Evolutionary conservation across 2,113 vertebrate genomes (phyloP), one percentile per base, ranked within the genome.

Genomic region (Megaleporinus macrocephalus): DNA sequence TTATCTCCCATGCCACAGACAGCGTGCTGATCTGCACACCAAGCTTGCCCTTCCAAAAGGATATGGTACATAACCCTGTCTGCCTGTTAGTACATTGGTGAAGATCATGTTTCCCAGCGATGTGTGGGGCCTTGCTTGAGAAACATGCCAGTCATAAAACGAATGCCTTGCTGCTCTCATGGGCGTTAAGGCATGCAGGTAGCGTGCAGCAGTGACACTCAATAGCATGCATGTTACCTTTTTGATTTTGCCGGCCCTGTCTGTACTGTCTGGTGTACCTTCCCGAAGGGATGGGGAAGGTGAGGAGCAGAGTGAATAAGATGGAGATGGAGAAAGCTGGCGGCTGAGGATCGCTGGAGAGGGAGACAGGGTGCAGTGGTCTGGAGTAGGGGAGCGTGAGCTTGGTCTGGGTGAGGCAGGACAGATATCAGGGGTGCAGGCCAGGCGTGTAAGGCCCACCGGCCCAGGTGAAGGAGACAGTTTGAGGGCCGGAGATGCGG

Each of bases 221-320:
- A 51, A 74, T 57, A 76, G 47, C 24, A 68, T 86, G 72, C 65
- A 69, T 61, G 76, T 78, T 94, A 94, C 92, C 93, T 94, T 93
- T 92, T 88, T 92, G 89, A 90, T 92, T 93, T 92, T 93, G 89
- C 86, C 85, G 84, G 89, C 91, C 81, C 85, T 87, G 86, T 92
- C 91, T 88, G 85, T 82, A 87, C 81, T 89, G 91, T 92, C 91
- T 86, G 92, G 91, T 78, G 90, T 89, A 84, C 88, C 86, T 80
- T 88, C 85, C 89, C 87, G 86, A 0, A 85, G 90, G 80, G 90
- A 90, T 15, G 93, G 85, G 36, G 91, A 91, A 73, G 92, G 89
- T 3, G 91, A 93, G 66, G 90, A 92, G 86, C 90, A 33, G 70
- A 85, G 69, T 41, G 93, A 91, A 78, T 88, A 86, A 41, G 87